Evolutionary conservation across 2,113 vertebrate genomes (phyloP).

Genomic region (Hirundichthys speculiger): DNA sequence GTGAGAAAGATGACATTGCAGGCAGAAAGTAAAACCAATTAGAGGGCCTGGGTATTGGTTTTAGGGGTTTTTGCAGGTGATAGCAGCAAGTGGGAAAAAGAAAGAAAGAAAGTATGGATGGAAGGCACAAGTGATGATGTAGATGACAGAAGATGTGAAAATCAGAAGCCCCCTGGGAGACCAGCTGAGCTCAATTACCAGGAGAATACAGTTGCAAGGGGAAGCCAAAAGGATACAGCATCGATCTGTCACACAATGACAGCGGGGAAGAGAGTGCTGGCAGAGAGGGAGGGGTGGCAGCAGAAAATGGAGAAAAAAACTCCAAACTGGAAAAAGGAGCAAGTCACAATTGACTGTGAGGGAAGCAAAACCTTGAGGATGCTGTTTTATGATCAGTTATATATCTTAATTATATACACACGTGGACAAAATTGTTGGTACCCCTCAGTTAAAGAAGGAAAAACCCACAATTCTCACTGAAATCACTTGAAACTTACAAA

Average conservation of each 20-base stretch:
- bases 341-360: slow-evolving; percentile 34
- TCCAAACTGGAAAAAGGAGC: slow-evolving; percentile 48
- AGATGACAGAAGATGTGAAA: slow-evolving; percentile 61
- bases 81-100: slow-evolving; percentile 9
- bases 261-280: slow-evolving; percentile 43
- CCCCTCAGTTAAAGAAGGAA: too few species aligned
- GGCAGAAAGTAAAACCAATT: slow-evolving; percentile 63
- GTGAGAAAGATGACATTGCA: slow-evolving; percentile 32
- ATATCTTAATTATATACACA: too few species aligned
- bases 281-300: slow-evolving; percentile 21
- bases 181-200: slow-evolving; percentile 79
- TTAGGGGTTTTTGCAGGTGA: slow-evolving; percentile 45
- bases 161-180: slow-evolving; percentile 66
- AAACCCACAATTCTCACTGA: too few species aligned
- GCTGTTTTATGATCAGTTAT: too few species aligned
- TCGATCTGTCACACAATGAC: slow-evolving; percentile 72
- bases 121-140: slow-evolving; percentile 43
- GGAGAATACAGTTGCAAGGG: slow-evolving; percentile 75
- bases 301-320: slow-evolving; percentile 41
- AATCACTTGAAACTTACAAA: too few species aligned
- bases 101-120: slow-evolving; percentile 11
- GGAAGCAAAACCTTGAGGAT: slow-evolving; percentile 21
- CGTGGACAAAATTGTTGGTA: too few species aligned
- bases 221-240: slow-evolving; percentile 72
- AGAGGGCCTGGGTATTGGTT: slow-evolving; percentile 40